These are phyloP conservation scores for Drosophila punjabiensis DNA, from an alignment of 1,140 invertebrate genomes.

Conservation along the genomic window DNA sequence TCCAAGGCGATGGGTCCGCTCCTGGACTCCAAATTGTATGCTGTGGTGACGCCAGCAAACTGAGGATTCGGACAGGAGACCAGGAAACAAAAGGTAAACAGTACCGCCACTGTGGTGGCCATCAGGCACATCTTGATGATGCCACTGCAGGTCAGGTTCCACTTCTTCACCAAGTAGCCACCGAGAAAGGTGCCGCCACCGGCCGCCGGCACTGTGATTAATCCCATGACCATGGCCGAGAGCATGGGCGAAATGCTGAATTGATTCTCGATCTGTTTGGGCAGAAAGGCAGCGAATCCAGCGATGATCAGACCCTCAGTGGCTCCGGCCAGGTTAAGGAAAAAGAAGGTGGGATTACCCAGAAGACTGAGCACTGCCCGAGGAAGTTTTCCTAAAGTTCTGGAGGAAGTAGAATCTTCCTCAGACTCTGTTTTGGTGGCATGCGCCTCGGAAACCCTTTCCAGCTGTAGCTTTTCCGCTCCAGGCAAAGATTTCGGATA, in stretches of 20 bases:
- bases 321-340: conserved; percentile 92
- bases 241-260: conserved; percentile 91
- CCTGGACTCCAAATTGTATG: conserved; percentile 82
- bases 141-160: conserved; percentile 90
- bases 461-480: conserved; percentile 88
- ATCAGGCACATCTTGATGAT: conserved; percentile 91
- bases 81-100: conserved; percentile 89
- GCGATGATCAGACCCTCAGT: conserved; percentile 92
- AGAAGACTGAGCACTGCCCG: conserved; percentile 89
- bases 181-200: conserved; percentile 93
- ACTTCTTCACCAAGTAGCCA: conserved; percentile 92
- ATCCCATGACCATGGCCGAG: conserved; percentile 91
- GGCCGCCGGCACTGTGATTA: conserved; percentile 90
- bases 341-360: conserved; percentile 92
- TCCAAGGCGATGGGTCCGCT: conserved; percentile 64
- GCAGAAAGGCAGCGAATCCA: conserved; percentile 93
- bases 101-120: conserved; percentile 87
- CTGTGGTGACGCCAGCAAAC: conserved; percentile 91
- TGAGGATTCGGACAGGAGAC: conserved; percentile 90
- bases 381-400: conserved; percentile 88
- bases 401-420: not conserved
- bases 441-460: conserved; percentile 90
- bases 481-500: conserved; percentile 91
- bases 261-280: conserved; percentile 94
- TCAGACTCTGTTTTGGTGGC: conserved; percentile 82